Evolutionary conservation across 2,888 invertebrate genomes (phyloP), one percentile per base, ranked within the genome.

Genomic region (Pammene aurita): DNA sequence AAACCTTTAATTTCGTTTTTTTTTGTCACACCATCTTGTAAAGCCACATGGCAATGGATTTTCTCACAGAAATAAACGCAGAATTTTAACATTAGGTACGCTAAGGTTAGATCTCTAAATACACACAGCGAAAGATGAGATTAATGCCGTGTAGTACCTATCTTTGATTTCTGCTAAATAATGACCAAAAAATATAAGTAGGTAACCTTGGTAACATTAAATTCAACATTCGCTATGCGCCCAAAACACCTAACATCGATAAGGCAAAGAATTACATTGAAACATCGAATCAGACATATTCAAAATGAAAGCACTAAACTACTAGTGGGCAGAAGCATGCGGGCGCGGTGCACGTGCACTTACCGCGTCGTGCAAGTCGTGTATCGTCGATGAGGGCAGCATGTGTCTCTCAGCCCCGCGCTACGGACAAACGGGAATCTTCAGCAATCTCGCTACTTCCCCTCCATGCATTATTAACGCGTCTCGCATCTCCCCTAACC

Each of bases 291-390:
- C 52, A 50, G 52, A 69, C 69, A 69, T 44, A 52, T 65, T 60
- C 18, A 38, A 56, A 57, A 64, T 58, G 46, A 50, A 69, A 65
- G 69, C 82, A 79, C 76, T 76, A 74, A n/a, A 80, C 84, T 84
- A 84, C 85, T 80, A 78, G 77, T 79, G 80, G 81, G 82, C 77
- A 77, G 73, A 60, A 82, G 76, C 80, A 84, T 80, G 77, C 78
- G 72, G 72, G 78, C 76, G 72, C 72, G 55, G 61, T 54, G 62
- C 69, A 73, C 67, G 82, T 84, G 85, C 86, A 93, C 93, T 93
- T 86, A 93, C 94, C 92, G 93, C 90, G 75, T 93, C 93, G 84
- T 93, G 93, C 84, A 93, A 88, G 78, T 93, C 93, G 87, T 94
- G 93, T 88, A 93, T 92, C 79, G 93, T 93, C 78, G 93, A 91